Conservation (phyloP, 2,797 vertebrate species). For the Catamblyrhynchus diadema region DNA sequence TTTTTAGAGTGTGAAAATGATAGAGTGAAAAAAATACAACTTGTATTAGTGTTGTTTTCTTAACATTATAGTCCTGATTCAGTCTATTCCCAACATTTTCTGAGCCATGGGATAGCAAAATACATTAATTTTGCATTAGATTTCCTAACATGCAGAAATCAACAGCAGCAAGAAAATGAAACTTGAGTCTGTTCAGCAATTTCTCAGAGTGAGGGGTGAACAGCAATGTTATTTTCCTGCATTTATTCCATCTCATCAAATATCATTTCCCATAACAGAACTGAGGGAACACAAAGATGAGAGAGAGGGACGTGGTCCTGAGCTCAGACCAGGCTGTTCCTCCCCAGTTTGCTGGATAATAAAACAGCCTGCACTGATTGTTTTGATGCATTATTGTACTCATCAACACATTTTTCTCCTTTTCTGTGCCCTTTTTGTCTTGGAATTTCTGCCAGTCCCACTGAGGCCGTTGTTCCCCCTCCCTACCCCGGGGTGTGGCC, state of each 20-base stretch:
- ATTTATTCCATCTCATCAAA: background rate
- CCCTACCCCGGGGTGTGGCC: background rate
- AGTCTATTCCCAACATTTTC: background rate
- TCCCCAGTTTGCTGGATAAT: background rate
- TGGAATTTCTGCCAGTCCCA: background rate
- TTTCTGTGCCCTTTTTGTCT: background rate
- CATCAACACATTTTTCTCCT: background rate
- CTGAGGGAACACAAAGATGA: background rate
- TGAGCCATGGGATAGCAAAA: background rate
- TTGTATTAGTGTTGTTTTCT: background rate
- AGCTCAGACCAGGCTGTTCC: background rate
- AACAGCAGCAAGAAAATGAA: background rate
- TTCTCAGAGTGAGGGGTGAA: background rate
- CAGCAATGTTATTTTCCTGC: background rate
- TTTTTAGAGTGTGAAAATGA: background rate
- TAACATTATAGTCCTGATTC: background rate
- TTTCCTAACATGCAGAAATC: background rate
- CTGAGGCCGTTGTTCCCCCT: background rate
- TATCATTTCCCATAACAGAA: background rate
- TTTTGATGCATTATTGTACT: background rate
- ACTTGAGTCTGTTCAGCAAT: accelerated
- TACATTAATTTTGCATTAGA: background rate
- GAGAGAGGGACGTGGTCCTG: background rate
- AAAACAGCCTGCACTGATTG: background rate
- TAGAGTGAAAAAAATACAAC: background rate